phyloP scores from a whole-genome alignment of 2,113 vertebrate genomes.

The Chionomys nivalis region DNA sequence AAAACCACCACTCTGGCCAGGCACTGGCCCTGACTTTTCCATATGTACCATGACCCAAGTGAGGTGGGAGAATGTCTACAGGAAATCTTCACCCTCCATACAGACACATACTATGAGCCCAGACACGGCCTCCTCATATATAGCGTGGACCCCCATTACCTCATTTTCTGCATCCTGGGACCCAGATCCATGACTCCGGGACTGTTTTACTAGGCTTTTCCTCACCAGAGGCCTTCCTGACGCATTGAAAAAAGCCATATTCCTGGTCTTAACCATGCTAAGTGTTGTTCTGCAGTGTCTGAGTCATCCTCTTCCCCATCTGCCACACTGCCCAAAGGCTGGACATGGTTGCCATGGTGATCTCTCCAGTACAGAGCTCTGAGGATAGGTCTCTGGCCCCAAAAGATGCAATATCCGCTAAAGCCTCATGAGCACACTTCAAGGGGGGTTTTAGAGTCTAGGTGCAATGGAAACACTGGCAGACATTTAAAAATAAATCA shows the following conservation, averaged over 20 bases:
- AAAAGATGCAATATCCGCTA: neutral
- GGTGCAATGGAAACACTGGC: neutral
- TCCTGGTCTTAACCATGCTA: neutral
- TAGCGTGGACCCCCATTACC: neutral
- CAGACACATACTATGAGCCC: neutral
- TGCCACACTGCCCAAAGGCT: neutral
- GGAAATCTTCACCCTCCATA: neutral
- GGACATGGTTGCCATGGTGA: neutral
- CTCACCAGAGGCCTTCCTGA: neutral
- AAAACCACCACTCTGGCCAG: neutral
- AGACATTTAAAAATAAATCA: neutral
- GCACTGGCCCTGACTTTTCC: neutral
- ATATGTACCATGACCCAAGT: neutral
- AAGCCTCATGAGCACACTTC: neutral
- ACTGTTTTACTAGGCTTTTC: neutral
- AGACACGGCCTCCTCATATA: neutral
- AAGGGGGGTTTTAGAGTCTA: neutral
- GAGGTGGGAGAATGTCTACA: neutral
- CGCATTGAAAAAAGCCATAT: neutral
- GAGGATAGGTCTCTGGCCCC: neutral
- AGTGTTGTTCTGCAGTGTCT: constrained; percentile 16
- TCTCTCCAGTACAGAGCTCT: neutral
- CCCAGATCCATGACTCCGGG: neutral
- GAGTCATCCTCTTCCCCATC: neutral
- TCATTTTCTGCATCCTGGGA: neutral